phyloP scores from a whole-genome alignment of 2,113 vertebrate species.

The mouse (Mus musculus) region GRCm39 chr2:66635001-66635500 shows the following conservation, averaged over 20 bases:
- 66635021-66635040: neutral
- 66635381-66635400: neutral
- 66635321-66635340: neutral
- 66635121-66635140: neutral
- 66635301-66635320: neutral
- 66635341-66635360: neutral
- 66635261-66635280: neutral
- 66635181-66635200: neutral
- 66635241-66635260: neutral
- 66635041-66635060: neutral
- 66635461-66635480: neutral
- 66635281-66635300: neutral
- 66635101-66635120: neutral
- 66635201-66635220: neutral
- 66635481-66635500: neutral
- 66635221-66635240: neutral
- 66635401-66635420: neutral
- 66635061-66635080: constrained; percentile 4
- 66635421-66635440: constrained; percentile 42
- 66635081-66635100: constrained; percentile 23
- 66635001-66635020: neutral
- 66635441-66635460: neutral
- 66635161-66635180: constrained; percentile 15
- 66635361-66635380: neutral
- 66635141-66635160: constrained; percentile 42